Evolutionary conservation across 2,888 invertebrate genomes (phyloP).

Genomic region (Kryphioiulus occultus): DNA sequence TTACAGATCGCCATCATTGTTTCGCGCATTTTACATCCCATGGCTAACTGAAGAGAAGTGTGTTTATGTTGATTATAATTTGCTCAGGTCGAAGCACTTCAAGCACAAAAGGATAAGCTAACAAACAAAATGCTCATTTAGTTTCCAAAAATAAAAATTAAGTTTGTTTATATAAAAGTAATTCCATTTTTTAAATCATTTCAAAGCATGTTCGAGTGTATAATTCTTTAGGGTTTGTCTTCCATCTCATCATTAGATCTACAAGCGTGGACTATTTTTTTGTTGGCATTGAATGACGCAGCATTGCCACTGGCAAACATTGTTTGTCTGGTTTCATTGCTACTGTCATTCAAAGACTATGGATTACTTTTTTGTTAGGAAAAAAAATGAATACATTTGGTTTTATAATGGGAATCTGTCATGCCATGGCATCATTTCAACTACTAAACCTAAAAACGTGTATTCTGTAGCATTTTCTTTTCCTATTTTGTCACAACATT

Average conservation of each 20-base stretch:
- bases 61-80: conserved; percentile 57
- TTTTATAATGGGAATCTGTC: no score
- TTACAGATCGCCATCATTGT: conserved; percentile 59
- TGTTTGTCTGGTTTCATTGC: no score
- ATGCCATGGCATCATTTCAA: no score
- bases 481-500: no score
- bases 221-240: neutral
- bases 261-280: no score
- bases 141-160: neutral
- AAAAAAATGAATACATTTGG: no score
- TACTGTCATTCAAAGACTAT: no score
- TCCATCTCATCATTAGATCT: neutral
- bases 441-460: no score
- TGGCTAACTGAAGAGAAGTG: conserved; percentile 59
- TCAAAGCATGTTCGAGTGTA: neutral
- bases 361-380: no score
- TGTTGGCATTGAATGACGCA: no score
- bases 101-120: neutral
- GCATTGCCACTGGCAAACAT: no score
- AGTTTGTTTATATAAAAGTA: neutral
- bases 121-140: neutral
- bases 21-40: conserved; percentile 66
- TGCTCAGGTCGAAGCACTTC: conserved; percentile 53
- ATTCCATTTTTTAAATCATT: neutral
- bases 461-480: no score